These are phyloP conservation scores for Salvelinus sp. DNA, from an alignment of 2,113 vertebrate genomes.

Conservation along the genomic window DNA sequence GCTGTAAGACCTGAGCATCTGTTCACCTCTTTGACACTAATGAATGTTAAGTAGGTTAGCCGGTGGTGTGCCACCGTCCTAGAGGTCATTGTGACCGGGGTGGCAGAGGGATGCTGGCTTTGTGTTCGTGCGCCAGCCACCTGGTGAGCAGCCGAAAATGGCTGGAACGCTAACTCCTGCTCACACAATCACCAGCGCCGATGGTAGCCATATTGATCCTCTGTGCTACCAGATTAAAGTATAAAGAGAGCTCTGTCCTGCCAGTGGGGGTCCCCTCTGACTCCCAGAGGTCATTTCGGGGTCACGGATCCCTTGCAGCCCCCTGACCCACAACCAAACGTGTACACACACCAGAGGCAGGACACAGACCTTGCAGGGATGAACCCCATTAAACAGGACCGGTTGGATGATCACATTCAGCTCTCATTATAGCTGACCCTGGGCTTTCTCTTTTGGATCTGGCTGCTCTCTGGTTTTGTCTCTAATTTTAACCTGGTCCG, in stretches of 20 bases:
- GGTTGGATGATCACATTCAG: slow-evolving; percentile 84
- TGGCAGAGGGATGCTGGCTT: slow-evolving; percentile 69
- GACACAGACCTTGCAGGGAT: slow-evolving; percentile 75
- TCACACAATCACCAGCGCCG: slow-evolving; percentile 79
- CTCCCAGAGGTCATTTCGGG: slow-evolving; percentile 85
- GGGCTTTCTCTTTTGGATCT: slow-evolving; percentile 63
- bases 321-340: slow-evolving; percentile 81
- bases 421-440: slow-evolving; percentile 83
- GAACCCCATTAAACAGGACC: slow-evolving; percentile 94
- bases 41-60: slow-evolving; percentile 75
- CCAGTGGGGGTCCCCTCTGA: slow-evolving; percentile 79
- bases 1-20: slow-evolving; percentile 66
- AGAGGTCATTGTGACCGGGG: slow-evolving; percentile 78
- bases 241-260: slow-evolving; percentile 82
- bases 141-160: slow-evolving; percentile 66
- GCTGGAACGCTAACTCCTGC: slow-evolving; percentile 83
- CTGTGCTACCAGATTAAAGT: slow-evolving; percentile 92
- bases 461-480: slow-evolving; percentile 62
- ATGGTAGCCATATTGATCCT: slow-evolving; percentile 88
- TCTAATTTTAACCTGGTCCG: slow-evolving; percentile 49
- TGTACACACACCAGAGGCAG: slow-evolving; percentile 60
- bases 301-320: slow-evolving; percentile 90
- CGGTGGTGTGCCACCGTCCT: slow-evolving; percentile 66
- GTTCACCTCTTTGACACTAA: slow-evolving; percentile 72
- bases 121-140: slow-evolving; percentile 75